Evolutionary conservation across 2,888 invertebrate genomes (phyloP), one percentile per base, ranked within the genome.

Genomic region (Amitus sp.): DNA sequence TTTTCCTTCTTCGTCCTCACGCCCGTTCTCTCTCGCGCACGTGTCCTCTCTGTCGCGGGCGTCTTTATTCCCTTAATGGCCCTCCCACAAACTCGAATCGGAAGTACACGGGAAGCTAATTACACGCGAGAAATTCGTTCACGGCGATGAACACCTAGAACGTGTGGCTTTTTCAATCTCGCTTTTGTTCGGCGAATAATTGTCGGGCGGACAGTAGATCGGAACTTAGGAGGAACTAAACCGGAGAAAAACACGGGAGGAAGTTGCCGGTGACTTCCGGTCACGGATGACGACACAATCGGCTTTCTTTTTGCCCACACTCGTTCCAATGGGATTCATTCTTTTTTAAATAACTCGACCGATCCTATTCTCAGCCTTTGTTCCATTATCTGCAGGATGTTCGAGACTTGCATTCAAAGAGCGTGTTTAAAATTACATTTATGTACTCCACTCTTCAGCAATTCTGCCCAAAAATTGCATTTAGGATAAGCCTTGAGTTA

Each of bases 101-200:
- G 76, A 79, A 78, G 75, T 76, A 74, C 73, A 70, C 72, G 71
- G 67, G 72, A 73, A 70, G 76, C 74, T 79, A 80, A 80, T 80
- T 80, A 74, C 74, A 70, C 63, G 67, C 67, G 69, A 73, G 73
- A 66, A 70, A 66, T 64, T 57, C 52, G 61, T 65, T 67, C 65
- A 65, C 66, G 62, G 54, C 62, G 65, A 61, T 63, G 68, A 60
- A 58, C 65, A 61, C 62, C 42, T 61, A 59, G 65, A 51, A 55
- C 33, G 42, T 19, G 28, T 33, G 53, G n/a, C n/a, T n/a, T 53
- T 33, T 47, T 30, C n/a, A 47, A 13, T 46, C 52, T 17, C 20
- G 15, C 33, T 63, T 63, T 62, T 58, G 58, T 64, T 55, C 18
- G 53, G 12, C 46, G 23, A 39, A 45, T 61, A n/a, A n/a, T 62